phyloP scores from a whole-genome alignment of 2,113 vertebrate species.

The Orycteropus afer region DNA sequence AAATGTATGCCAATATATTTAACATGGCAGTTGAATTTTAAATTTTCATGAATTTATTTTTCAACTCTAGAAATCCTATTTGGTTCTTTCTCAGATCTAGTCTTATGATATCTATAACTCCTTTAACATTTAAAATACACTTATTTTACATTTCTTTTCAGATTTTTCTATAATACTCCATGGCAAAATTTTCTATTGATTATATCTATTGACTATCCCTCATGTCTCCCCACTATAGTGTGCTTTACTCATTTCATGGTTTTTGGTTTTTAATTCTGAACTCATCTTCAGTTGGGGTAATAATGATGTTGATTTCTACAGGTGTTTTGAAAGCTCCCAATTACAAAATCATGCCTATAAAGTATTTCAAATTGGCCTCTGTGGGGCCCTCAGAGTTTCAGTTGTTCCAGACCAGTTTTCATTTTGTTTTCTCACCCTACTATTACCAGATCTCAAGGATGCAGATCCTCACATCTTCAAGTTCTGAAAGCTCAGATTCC shows the following conservation, averaged over 20 bases:
- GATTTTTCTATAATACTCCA: neutral
- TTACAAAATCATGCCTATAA: neutral
- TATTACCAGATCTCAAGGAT: neutral
- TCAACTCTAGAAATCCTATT: neutral
- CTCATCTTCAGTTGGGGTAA: neutral
- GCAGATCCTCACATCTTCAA: neutral
- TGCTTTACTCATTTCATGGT: neutral
- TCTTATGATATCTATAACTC: neutral
- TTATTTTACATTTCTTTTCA: neutral
- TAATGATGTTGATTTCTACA: neutral
- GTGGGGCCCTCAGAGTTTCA: neutral
- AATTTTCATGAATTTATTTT: neutral
- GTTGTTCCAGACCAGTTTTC: neutral
- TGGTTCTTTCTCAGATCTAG: neutral
- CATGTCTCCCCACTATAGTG: neutral
- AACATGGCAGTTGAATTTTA: neutral
- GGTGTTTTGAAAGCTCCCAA: neutral
- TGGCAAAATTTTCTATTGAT: neutral
- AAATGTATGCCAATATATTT: neutral
- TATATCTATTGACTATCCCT: neutral
- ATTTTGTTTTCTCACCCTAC: neutral
- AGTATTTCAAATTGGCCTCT: neutral
- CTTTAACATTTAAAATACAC: neutral
- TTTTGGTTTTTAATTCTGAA: neutral
- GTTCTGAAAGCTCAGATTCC: neutral